Evolutionary conservation across 2,888 invertebrate genomes (phyloP), one percentile per base, ranked within the genome.

Genomic region (Trachelus tabidus): DNA sequence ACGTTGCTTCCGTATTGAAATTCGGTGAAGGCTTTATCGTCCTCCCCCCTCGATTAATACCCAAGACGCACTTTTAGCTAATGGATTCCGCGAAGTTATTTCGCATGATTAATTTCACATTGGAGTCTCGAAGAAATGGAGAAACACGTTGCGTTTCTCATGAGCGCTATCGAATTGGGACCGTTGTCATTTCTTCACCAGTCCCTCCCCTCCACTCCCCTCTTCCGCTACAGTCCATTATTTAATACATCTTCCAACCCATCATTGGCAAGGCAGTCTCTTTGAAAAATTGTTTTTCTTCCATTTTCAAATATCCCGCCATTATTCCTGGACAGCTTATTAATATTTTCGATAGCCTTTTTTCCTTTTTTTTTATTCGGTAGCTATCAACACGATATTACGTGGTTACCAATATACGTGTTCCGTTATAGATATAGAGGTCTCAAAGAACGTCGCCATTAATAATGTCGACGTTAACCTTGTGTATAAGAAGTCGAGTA

Each of bases 31-130:
- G 56, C 56, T 56, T 56, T 56, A 56, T 56, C 56, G 56, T 9
- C 23, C 15, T 23, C 9, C 23, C 9, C 56, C 23, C 56, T 9
- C 56, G 56, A 56, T 56, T 56, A 56, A 56, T 56, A 56, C 23
- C 56, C 56, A 56, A 9, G 56, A 56, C 56, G 56, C 56, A 56
- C 56, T 56, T 56, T 56, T 56, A 56, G 79, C 87, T 90, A 90
- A 90, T 90, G 90, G 90, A 86, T 90, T 90, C 90, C 82, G 80
- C 83, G 90, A 90, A 90, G 84, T 88, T 86, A 84, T 85, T 88
- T 87, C 80, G 87, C 88, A 87, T 89, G 90, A 90, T 90, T 89
- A 90, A 90, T 90, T 89, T 88, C 80, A 86, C 87, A 86, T 88
- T 85, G 87, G 83, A 80, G 79, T 80, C 78, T 68, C 68, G 76